phyloP scores from a whole-genome alignment of 2,797 vertebrate genomes.

The Hoplostethus atlanticus region DNA sequence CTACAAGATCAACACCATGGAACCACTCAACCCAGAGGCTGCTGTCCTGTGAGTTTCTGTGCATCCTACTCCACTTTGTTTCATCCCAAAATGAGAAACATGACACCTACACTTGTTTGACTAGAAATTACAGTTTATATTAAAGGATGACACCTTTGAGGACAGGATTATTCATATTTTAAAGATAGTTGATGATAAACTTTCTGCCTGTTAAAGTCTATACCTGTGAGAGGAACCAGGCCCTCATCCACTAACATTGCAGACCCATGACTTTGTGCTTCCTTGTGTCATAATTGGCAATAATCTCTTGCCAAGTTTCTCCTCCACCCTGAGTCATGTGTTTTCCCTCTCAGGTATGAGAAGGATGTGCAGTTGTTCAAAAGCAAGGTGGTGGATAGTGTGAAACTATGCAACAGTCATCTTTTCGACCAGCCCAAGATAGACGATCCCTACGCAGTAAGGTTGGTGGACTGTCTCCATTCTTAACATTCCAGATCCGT shows the following conservation, averaged over 20 bases:
- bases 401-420: slow-evolving; percentile 96
- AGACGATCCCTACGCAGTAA: slow-evolving; percentile 98
- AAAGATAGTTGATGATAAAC: too few relatives aligned
- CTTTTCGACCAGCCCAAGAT: slow-evolving; percentile 97
- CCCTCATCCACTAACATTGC: too few relatives aligned
- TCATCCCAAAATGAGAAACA: not conserved
- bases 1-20: slow-evolving; percentile 97
- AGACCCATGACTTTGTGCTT: not conserved
- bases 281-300: not conserved
- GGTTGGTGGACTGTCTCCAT: slow-evolving; percentile 73
- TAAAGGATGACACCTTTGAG: too few relatives aligned
- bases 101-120: too few relatives aligned
- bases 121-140: too few relatives aligned
- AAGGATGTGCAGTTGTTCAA: slow-evolving; percentile 97
- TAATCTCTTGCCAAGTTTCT: not conserved
- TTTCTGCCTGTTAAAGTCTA: too few relatives aligned
- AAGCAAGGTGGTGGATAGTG: slow-evolving; percentile 96
- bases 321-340: not conserved
- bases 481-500: slow-evolving; percentile 12
- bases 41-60: slow-evolving; percentile 92
- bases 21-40: slow-evolving; percentile 95
- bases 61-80: not conserved
- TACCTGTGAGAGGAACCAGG: too few relatives aligned
- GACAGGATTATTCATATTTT: too few relatives aligned
- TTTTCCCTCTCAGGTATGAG: slow-evolving; percentile 88